Evolutionary conservation across 2,797 vertebrate genomes (phyloP), one percentile per base, ranked within the genome.

Genomic region (Podarcis lilfordi): DNA sequence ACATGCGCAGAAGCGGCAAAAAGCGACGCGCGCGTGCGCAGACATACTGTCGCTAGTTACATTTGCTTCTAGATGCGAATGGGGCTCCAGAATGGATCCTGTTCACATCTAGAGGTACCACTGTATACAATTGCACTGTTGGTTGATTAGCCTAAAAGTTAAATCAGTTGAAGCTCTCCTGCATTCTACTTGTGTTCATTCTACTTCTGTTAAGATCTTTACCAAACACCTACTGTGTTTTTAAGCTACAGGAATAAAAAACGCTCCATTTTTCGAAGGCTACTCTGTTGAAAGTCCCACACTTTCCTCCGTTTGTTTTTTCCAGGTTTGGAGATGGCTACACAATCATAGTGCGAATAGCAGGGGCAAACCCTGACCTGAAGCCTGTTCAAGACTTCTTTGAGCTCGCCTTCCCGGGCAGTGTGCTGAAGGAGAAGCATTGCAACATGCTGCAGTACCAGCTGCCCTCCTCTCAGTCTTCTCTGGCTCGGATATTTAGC

Each of bases 371-470:
- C 90, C 98, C 98, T 0, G 97, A 99, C 94, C 96, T 99, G 92
- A 96, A 96, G 85, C 98, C 98, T 0, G 98, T 99, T 83, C 98
- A 98, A 96, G 98, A 98, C 91, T 99, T 99, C 95, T 99, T 99
- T 1, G 97, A 97, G 92, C 97, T 97, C 3, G 98, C 98, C 91
- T 98, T 99, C 55, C 97, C 97, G 0, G 99, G 98, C 93, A 98
- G 98, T 59, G 98, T 97, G 21, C 96, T 99, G 80, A 99, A 99
- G 94, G 99, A 99, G 95, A 98, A 98, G 32, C 99, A 99, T 94
- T 91, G 98, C 29, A 99, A 98, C 96, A 99, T 99, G 98, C 97
- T 99, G 27, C 99, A 99, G 93, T 99, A 99, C 94, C 99, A 99
- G 96, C 98, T 99, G 90, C 98, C 98, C 0, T 99, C 99, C 0